Base-by-base conservation (phyloP, 2,113 vertebrate species). In the Petaurus breviceps region DNA sequence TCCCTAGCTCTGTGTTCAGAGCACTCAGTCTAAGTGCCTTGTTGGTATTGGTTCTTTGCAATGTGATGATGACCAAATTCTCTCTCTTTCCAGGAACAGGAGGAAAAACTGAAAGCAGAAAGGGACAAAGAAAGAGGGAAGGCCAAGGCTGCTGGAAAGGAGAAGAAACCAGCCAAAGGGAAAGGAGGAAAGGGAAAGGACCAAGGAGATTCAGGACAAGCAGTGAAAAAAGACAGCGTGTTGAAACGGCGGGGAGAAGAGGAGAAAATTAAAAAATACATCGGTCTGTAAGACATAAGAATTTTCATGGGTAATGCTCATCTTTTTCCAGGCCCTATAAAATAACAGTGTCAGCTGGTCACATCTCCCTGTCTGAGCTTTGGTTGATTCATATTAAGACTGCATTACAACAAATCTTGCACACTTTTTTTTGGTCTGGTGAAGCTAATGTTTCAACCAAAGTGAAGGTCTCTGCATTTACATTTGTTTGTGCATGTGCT, bases 211-310 rank as follows among this genome's bases (percentile, higher is more conserved):
- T 92, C 90, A 57, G 94, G 3, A 68, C 11, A 14, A 0, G 0
- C 51, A 0, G 14, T 97, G 90, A 98, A 98, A 52, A 99, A 98
- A 95, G 94, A 98, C 46, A 99, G 99, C 3, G 98, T 98, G 2
- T 31, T 99, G 24, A 99, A 98, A 61, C 98, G 98, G 54, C 98
- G 99, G 28, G 99, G 98, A 93, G 98, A 99, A 93, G 98, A 99
- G 0, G 98, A 99, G 0, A 97, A 98, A 0, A 94, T 95, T 24
- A 91, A 96, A 28, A 94, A 90, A 6, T 99, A 97, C 93, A 99
- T 99, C 25, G 99, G 99, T 99, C 97, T 94, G 98, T 97, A 92
- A 92, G 55, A 89, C 37, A 2, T 28, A 3, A 26, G 46, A 47
- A 37, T 43, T 2, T 0, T 1, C 12, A 0, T 0, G 2, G 4